Conservation (phyloP, 2,113 vertebrate species). For the Diadophis punctatus region DNA sequence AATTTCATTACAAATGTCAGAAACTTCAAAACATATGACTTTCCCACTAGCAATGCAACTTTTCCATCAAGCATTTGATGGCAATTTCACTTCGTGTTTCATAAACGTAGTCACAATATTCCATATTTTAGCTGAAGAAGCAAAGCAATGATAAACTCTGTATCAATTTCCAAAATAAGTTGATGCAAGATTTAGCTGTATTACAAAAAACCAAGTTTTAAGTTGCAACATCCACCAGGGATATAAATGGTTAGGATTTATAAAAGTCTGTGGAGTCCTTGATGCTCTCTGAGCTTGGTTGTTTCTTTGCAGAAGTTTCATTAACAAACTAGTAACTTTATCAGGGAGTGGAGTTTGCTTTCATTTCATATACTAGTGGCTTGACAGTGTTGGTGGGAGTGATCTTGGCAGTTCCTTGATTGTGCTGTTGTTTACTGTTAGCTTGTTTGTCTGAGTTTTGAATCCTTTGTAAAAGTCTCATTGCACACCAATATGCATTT, state of each 20-base stretch:
- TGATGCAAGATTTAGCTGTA: background rate
- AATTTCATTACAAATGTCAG: background rate
- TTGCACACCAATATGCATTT: background rate
- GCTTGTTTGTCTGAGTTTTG: too few species aligned
- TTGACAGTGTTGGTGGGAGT: too few species aligned
- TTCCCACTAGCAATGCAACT: background rate
- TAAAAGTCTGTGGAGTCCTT: background rate
- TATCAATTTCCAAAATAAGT: background rate
- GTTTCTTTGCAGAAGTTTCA: background rate
- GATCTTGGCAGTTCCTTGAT: too few species aligned
- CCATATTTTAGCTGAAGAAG: background rate
- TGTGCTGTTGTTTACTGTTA: too few species aligned
- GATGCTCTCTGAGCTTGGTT: background rate
- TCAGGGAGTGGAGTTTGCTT: background rate
- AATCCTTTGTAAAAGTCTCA: too few species aligned
- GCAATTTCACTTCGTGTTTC: background rate
- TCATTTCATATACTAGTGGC: too few species aligned
- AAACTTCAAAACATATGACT: background rate
- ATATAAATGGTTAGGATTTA: background rate
- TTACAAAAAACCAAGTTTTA: background rate
- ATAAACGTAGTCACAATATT: background rate
- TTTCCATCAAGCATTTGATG: background rate
- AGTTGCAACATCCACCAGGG: background rate
- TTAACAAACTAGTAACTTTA: background rate
- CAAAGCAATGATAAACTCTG: background rate